Evolutionary conservation across 2,797 vertebrate genomes (phyloP), one percentile per base, ranked within the genome.

Genomic region (Helostoma temminkii): DNA sequence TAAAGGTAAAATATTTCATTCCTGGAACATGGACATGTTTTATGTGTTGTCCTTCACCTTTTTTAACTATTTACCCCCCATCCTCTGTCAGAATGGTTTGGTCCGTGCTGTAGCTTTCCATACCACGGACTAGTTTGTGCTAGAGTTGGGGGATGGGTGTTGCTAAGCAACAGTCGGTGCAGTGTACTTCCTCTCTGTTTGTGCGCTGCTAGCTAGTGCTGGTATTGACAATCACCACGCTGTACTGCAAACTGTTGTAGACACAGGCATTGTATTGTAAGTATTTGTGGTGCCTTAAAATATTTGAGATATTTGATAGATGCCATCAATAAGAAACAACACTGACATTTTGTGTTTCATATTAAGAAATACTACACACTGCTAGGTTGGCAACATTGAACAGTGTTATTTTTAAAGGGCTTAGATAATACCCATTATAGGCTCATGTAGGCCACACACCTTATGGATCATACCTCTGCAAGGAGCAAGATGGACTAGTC

Each of bases 81-180:
- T 46, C 34, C n/a, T 67, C 52, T 76, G 24, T 70, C 47, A 54
- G 41, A 93, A 88, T 95, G 92, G 94, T 94, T 87, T 53, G 66
- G 77, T 86, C 93, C 69, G 9, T 74, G 74, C 72, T 74, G 93
- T 91, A 90, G 82, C 83, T 93, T 94, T 93, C 91, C 90, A 91
- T 78, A 86, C 84, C 75, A 88, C 86, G 80, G 71, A 81, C 88
- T 78, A 86, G 67, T 81, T 83, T 85, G 88, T 91, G 86, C 89
- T 92, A 84, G 87, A 89, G 81, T 73, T 83, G 91, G 91, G 89
- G 90, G 91, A 90, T 76, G 91, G 90, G 91, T 76, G 89, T 91
- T 91, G 89, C 89, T 83, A 77, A 61, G 90, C 88, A 89, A 89
- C 90, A 82, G 78, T 73, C 55, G 83, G 70, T 85, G 82, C 76